These are phyloP conservation scores for Ceyx melanurus DNA, from an alignment of 2,113 vertebrate species.

Conservation along the genomic window DNA sequence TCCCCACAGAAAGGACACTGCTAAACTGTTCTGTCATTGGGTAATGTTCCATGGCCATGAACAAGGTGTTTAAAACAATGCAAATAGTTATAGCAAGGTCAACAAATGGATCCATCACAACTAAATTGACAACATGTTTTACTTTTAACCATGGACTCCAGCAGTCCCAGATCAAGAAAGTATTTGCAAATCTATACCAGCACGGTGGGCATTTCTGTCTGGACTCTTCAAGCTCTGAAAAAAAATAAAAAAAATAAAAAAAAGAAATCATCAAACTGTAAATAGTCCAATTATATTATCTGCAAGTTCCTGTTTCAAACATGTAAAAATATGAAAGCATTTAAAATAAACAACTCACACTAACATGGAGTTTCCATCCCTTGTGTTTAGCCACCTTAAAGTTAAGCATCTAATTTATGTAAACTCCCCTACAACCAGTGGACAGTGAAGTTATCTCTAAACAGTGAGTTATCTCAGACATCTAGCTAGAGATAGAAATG, in stretches of 20 bases:
- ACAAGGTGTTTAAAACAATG: slow-evolving; percentile 95
- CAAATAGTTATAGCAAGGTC: slow-evolving; percentile 95
- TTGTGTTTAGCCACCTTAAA: neutral
- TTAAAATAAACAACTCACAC: neutral
- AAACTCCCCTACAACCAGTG: neutral
- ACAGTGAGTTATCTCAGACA: neutral
- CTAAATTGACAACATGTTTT: slow-evolving; percentile 82
- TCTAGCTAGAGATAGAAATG: neutral
- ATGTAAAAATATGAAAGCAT: neutral
- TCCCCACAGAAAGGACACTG: slow-evolving; percentile 83
- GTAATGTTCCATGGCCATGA: slow-evolving; percentile 98
- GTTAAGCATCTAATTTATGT: neutral
- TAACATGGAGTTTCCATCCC: neutral
- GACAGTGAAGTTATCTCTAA: neutral
- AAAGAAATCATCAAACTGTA: neutral
- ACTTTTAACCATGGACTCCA: slow-evolving; percentile 90
- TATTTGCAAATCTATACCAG: slow-evolving; percentile 90
- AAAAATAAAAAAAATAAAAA: neutral
- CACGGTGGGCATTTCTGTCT: slow-evolving; percentile 90
- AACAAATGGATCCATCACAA: slow-evolving; percentile 96
- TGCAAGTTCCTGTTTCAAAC: neutral
- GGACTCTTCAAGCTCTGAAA: slow-evolving; percentile 92
- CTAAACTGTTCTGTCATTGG: slow-evolving; percentile 78
- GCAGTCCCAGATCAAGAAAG: slow-evolving; percentile 95
- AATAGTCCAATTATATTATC: neutral